Conservation (phyloP, 2,113 vertebrate genomes). For the Corvus cornix region DNA sequence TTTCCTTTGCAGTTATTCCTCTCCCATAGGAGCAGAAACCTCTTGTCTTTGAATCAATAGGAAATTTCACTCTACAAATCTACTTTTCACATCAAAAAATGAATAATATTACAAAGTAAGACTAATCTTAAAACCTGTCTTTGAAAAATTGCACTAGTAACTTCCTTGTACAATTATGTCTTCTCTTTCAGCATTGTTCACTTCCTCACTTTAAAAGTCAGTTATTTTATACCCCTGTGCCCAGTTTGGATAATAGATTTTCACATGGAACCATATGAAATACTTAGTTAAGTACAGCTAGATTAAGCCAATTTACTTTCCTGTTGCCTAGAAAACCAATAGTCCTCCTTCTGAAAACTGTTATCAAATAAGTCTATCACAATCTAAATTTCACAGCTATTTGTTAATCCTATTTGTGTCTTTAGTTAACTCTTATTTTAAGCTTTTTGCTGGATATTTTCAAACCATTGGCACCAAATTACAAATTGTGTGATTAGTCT, state of each 20-base stretch:
- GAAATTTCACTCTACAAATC: neutral
- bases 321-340: neutral
- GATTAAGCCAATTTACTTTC: neutral
- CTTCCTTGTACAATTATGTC: neutral
- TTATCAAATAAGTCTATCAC: neutral
- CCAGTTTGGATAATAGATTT: neutral
- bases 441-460: neutral
- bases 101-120: neutral
- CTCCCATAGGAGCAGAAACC: neutral
- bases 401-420: neutral
- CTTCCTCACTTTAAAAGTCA: neutral
- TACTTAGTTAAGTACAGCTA: neutral
- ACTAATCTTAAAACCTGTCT: neutral
- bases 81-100: neutral
- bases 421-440: neutral
- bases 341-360: neutral
- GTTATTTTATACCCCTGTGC: neutral
- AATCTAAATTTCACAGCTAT: neutral
- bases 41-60: neutral
- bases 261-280: neutral
- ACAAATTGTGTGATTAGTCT: neutral
- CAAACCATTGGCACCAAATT: neutral
- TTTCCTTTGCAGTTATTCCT: neutral
- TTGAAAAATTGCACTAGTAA: neutral
- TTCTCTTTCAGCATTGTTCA: neutral